Percentiles rank a stretch among this genome's conserved stretches.
Evolutionary conservation across 1,140 invertebrate species (phyloP).

Genomic region (Phocides pigmalion): DNA sequence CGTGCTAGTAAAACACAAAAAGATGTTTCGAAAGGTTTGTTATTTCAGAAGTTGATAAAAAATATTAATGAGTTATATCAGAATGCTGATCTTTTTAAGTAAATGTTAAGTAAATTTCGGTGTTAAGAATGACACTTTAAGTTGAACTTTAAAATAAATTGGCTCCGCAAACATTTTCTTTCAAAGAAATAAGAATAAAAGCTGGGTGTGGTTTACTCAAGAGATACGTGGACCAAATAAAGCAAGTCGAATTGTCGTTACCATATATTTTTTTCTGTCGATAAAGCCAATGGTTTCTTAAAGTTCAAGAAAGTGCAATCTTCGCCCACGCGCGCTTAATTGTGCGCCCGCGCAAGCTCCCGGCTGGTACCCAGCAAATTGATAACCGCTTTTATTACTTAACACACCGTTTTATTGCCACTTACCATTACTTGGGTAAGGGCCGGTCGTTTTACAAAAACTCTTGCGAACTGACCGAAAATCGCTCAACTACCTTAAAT

Average conservation of each 20-base stretch:
- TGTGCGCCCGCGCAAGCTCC: conserved; percentile 50
- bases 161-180: background rate
- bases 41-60: background rate
- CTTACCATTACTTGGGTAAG: conserved; percentile 33
- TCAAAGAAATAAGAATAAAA: conserved; percentile 11
- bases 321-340: conserved; percentile 46
- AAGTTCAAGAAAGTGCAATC: conserved; percentile 53
- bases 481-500: conserved; percentile 21
- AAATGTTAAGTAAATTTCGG: background rate
- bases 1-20: too few species aligned
- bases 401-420: conserved; percentile 47
- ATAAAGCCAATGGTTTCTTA: conserved; percentile 45
- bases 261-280: conserved; percentile 35
- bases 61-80: background rate
- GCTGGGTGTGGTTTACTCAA: conserved; percentile 12
- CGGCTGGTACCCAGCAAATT: conserved; percentile 49
- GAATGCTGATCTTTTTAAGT: background rate
- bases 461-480: conserved; percentile 22
- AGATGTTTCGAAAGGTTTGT: too few species aligned
- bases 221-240: conserved; percentile 14
- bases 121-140: background rate
- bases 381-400: conserved; percentile 55
- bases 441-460: conserved; percentile 27
- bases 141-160: background rate
- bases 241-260: conserved; percentile 22